These are phyloP conservation scores for Dasypogon diadema DNA, from an alignment of 2,888 invertebrate species.

Conservation along the genomic window DNA sequence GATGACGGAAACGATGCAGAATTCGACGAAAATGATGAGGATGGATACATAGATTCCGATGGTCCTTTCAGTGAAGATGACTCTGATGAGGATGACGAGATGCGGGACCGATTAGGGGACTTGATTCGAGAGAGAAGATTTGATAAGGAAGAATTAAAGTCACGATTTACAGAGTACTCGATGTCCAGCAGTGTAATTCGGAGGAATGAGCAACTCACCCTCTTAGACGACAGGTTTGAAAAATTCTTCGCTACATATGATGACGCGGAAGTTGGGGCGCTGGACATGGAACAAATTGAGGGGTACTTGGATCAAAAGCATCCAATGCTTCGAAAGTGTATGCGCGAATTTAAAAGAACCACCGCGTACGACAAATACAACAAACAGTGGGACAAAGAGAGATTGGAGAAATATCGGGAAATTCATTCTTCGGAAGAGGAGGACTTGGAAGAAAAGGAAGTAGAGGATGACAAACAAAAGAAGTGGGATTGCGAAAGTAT, in stretches of 20 bases:
- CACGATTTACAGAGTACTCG: slow-evolving; percentile 92
- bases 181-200: slow-evolving; percentile 92
- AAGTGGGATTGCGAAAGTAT: slow-evolving; percentile 95
- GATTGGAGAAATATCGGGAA: slow-evolving; percentile 63
- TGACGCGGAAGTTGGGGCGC: slow-evolving; percentile 87
- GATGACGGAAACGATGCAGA: slow-evolving; percentile 58
- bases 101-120: slow-evolving; percentile 67
- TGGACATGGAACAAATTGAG: slow-evolving; percentile 92
- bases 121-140: slow-evolving; percentile 68
- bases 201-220: slow-evolving; percentile 83
- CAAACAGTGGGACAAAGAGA: slow-evolving; percentile 70
- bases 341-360: slow-evolving; percentile 80
- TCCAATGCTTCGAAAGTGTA: slow-evolving; percentile 77
- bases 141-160: slow-evolving; percentile 82
- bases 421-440: slow-evolving; percentile 65
- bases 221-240: slow-evolving; percentile 91
- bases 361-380: slow-evolving; percentile 72
- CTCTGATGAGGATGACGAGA: slow-evolving; percentile 69
- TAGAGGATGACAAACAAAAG: slow-evolving; percentile 74
- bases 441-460: slow-evolving; percentile 73
- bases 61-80: slow-evolving; percentile 65
- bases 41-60: slow-evolving; percentile 59
- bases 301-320: slow-evolving; percentile 71
- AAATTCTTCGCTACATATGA: slow-evolving; percentile 87
- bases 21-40: slow-evolving; percentile 57